Conservation (phyloP, 2,888 invertebrate species). For the Azorinus chamasolen region DNA sequence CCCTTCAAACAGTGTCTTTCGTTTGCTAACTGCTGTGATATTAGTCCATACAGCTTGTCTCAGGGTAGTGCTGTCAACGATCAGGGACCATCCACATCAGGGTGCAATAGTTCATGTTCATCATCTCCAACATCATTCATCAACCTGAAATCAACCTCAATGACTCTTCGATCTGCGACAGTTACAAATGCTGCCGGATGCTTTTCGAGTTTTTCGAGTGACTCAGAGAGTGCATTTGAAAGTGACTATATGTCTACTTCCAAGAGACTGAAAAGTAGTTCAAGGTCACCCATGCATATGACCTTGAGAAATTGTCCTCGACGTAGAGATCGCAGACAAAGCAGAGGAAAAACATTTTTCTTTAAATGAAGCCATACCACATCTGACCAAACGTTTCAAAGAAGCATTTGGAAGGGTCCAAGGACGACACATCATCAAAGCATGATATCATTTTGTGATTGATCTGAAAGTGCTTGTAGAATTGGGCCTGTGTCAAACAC, state of each 20-base stretch:
- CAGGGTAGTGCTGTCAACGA: constrained; percentile 42
- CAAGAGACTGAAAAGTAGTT: constrained; percentile 43
- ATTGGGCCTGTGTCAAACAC: too few relatives aligned
- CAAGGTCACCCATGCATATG: constrained; percentile 68
- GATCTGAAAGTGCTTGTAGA: too few relatives aligned
- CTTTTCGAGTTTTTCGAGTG: constrained; percentile 48
- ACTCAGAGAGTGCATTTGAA: constrained; percentile 60
- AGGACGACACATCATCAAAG: too few relatives aligned
- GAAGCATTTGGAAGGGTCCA: too few relatives aligned
- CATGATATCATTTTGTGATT: too few relatives aligned
- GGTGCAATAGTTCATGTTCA: constrained; percentile 25
- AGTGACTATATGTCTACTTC: constrained; percentile 34
- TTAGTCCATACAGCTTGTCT: constrained; percentile 49
- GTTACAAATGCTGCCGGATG: constrained; percentile 33
- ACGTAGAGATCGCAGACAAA: constrained; percentile 54
- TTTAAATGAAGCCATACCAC: constrained; percentile 52
- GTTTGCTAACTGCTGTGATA: constrained; percentile 62
- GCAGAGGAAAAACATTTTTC: constrained; percentile 49
- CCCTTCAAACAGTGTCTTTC: constrained; percentile 65
- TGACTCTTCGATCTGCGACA: constrained; percentile 58
- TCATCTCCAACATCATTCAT: constrained; percentile 35
- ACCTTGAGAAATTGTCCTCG: constrained; percentile 66
- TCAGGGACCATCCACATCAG: constrained; percentile 42
- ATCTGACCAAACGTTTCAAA: too few relatives aligned
- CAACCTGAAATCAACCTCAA: constrained; percentile 56